Percentiles rank a stretch among this genome's conserved stretches.
phyloP scores from a whole-genome alignment of 2,888 invertebrate genomes.

The Agrochola lota region DNA sequence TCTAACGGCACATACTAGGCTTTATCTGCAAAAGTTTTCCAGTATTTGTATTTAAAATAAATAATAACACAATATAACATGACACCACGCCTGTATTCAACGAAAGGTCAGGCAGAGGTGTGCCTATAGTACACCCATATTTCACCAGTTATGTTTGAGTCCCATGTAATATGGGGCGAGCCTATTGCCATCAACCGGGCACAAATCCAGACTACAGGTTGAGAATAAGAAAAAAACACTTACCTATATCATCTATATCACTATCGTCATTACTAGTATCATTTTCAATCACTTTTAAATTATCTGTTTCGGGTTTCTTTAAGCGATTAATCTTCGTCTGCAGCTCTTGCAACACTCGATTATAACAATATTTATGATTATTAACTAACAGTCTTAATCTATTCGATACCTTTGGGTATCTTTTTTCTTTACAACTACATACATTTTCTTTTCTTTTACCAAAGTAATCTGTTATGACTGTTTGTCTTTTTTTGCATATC shows the following conservation, averaged over 20 bases:
- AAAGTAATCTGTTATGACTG: conserved; percentile 81
- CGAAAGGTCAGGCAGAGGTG: too few species aligned
- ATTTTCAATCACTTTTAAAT: conserved; percentile 18
- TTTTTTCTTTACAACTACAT: conserved; percentile 77
- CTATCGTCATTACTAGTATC: conserved; percentile 36
- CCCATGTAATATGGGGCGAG: not conserved
- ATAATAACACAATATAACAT: too few species aligned
- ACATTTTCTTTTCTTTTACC: conserved; percentile 55
- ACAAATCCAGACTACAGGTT: too few species aligned
- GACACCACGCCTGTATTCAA: too few species aligned
- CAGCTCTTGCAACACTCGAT: conserved; percentile 68
- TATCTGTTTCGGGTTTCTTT: conserved; percentile 19
- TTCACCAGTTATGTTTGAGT: not conserved
- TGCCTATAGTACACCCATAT: too few species aligned
- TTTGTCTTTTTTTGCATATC: conserved; percentile 76
- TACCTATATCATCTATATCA: conserved; percentile 76
- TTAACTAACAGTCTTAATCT: conserved; percentile 77
- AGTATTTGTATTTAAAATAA: too few species aligned
- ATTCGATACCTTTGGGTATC: conserved; percentile 77
- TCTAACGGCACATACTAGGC: too few species aligned
- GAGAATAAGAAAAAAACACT: conserved; percentile 38
- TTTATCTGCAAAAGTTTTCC: too few species aligned
- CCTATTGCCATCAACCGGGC: not conserved
- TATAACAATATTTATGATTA: conserved; percentile 72
- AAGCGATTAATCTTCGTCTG: conserved; percentile 63